Evolutionary conservation across 2,888 invertebrate species (phyloP), one percentile per base, ranked within the genome.

Genomic region (Synanthedon tipuliformis): DNA sequence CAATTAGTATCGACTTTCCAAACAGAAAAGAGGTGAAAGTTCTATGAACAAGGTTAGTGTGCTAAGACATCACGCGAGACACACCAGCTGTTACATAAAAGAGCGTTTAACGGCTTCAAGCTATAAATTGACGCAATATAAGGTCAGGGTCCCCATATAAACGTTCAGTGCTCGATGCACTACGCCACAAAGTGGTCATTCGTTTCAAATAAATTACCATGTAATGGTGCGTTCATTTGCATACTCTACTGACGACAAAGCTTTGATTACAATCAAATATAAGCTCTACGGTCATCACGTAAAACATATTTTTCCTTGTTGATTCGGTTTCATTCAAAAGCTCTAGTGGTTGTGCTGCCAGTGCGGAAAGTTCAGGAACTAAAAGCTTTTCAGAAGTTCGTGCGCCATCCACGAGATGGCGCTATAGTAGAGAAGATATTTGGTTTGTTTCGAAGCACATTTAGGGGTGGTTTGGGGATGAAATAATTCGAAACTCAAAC

Each of bases 151-250:
- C 81, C 78, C 80, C 78, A 78, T 78, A 82, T 78, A 81, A 83
- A 83, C 79, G 81, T 76, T 81, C 78, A 78, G 74, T 68, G 75
- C 79, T 79, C 81, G 76, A 85, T 86, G 85, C 84, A 84, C 82
- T 78, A 76, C 74, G 71, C 84, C 85, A 74, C 85, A 81, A 85
- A 87, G 82, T 88, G 88, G 86, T 88, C 88, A 88, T 87, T 88
- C 87, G 79, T 82, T 85, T 85, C 81, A 87, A 84, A 88, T 88
- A 88, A 87, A 88, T 88, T 86, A 86, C 86, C 81, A 79, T 83
- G 84, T 87, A 88, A 88, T 86, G 78, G 85, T 73, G 73, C 74
- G 75, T 78, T 84, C 79, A 88, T 88, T 88, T 88, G 84, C 88
- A 88, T 88, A 88, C 82, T 80, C 72, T 72, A 74, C 69, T 71